These are phyloP conservation scores for Cryptus armator DNA, from an alignment of 2,888 invertebrate genomes.

Conservation along the genomic window DNA sequence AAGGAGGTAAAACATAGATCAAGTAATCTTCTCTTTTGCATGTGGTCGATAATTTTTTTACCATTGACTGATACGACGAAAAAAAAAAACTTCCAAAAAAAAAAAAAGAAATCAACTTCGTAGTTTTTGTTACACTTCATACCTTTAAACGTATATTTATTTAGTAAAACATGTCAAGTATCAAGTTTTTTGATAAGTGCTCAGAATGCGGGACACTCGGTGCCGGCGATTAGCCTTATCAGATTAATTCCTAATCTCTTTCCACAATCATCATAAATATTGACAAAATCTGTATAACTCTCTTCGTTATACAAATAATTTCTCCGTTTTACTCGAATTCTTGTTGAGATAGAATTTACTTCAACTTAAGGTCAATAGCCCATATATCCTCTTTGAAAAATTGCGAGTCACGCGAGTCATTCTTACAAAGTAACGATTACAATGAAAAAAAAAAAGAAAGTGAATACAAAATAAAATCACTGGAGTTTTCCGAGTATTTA, in stretches of 20 bases:
- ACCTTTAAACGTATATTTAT: background rate
- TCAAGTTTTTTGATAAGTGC: background rate
- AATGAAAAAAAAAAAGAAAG: background rate
- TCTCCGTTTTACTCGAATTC: background rate
- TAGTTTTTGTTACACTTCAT: background rate
- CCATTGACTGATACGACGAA: no score
- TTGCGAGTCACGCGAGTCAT: background rate
- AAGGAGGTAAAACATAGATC: no score
- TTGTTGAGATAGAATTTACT: background rate
- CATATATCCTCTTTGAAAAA: background rate
- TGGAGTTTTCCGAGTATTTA: slow-evolving; percentile 14
- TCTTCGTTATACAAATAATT: background rate
- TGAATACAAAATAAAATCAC: background rate
- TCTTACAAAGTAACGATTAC: background rate
- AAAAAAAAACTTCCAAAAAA: background rate
- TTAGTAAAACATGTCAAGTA: background rate
- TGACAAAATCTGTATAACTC: background rate
- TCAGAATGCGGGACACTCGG: background rate
- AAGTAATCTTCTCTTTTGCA: no score
- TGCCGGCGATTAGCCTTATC: background rate
- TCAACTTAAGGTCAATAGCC: background rate
- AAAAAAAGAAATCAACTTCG: background rate
- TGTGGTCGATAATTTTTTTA: no score
- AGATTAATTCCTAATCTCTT: background rate
- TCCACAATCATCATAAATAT: background rate